Evolutionary conservation across 1,140 invertebrate species (phyloP), one percentile per base, ranked within the genome.

Genomic region (Helicorthomorpha holstii): DNA sequence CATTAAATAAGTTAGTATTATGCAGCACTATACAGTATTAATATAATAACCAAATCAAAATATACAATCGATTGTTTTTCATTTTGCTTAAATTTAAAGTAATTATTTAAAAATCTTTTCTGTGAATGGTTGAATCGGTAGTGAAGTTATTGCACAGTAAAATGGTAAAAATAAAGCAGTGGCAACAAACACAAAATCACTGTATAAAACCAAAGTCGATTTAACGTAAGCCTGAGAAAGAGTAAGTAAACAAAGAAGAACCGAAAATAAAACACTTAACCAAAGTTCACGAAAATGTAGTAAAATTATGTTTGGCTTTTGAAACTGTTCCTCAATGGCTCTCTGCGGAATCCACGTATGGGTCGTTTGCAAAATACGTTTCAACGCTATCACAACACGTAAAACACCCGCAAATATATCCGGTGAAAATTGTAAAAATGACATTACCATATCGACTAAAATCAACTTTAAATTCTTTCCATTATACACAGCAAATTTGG

Each of bases 311-410:
- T 63, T 63, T 23, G 57, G 60, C 1, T 55, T 49, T 50, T 53
- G 56, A 50, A 63, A 63, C 46, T 65, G 56, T 44, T 65, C 62
- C 49, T 65, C 63, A 1, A 65, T 58, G 1, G 59, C 59, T 24
- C 63, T 54, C 49, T 65, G 63, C 3, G 63, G 63, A 22, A 65
- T 53, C 63, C 62, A 65, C 52, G 59, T 61, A 3, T 55, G 52
- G 48, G 60, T 59, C 1, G 52, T 45, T 29, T 51, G 54, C 14
- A 65, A 49, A 53, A 61, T 61, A 16, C 60, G 60, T 27, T 58
- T 52, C 3, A 63, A 42, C 4, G 62, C 61, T n/a, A 57, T 56
- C 1, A 60, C 12, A 3, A 65, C 58, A 12, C 63, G 57, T 1
- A 63, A 56, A 44, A 57, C 57, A 2, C 63, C 63, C 45, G 64